phyloP scores from a whole-genome alignment of 2,113 vertebrate genomes.

The Mungos mungo region DNA sequence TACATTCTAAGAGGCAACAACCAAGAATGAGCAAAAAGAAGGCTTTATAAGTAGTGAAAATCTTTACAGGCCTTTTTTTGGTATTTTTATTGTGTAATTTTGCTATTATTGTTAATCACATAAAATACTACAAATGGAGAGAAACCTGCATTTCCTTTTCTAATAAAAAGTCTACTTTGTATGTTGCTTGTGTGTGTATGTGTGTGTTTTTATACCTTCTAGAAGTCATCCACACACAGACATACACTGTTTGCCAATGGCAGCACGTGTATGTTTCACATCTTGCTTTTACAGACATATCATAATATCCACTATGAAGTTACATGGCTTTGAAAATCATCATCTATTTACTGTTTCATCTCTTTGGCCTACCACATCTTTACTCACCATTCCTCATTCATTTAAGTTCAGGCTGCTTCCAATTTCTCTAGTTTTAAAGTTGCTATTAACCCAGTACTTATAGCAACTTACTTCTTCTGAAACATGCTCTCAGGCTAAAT shows the following conservation, averaged over 20 bases:
- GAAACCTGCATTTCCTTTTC: not conserved
- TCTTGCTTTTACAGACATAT: not conserved
- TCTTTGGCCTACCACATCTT: not conserved
- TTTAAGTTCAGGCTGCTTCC: not conserved
- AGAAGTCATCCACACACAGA: not conserved
- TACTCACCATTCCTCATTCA: not conserved
- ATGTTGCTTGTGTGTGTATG: not conserved
- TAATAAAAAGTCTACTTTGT: not conserved
- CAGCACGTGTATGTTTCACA: not conserved
- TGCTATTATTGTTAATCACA: not conserved
- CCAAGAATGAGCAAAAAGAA: not conserved
- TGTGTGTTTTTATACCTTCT: not conserved
- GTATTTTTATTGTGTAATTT: constrained; percentile 41
- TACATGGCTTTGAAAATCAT: not conserved
- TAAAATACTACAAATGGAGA: not conserved
- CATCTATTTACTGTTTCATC: not conserved
- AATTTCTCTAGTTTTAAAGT: constrained; percentile 4
- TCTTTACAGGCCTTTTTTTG: not conserved
- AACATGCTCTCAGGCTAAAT: not conserved
- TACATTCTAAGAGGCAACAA: not conserved
- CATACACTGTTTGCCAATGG: not conserved
- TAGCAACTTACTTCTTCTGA: not conserved
- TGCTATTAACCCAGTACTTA: not conserved
- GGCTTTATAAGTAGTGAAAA: not conserved
- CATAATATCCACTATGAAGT: not conserved